Base-by-base conservation (phyloP, 2,797 vertebrate species). In the Clarias pachynema region DNA sequence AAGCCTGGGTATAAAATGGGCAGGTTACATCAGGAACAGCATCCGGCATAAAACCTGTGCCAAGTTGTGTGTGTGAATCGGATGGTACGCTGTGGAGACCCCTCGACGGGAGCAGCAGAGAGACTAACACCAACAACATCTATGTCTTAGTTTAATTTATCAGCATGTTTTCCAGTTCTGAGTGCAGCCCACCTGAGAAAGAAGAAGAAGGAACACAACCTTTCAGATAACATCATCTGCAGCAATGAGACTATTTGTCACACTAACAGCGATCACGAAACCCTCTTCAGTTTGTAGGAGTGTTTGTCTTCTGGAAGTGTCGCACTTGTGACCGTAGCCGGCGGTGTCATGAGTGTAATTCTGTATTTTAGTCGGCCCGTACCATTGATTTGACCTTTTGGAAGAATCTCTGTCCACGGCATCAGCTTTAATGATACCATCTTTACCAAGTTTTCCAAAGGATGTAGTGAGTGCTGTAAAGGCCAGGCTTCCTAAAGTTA, bases 161-260 rank as follows among this genome's bases (percentile, higher is more conserved):
- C 70, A 26, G 44, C 16, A 49, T 26, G 18, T 22, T 77, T 77
- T 77, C 26, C 49, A 29, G 6, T 26, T 49, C 70, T 26, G 70
- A 73, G 40, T 26, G 24, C 24, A 72, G 22, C 7, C 31, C 18
- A 34, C 3, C 18, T 16, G 49, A 53, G 49, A 14, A 53, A 53
- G 49, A 14, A 53, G 12, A 7, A 79, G 66, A 85, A 74, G 37
- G 22, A 80, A 82, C 68, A 84, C 85, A 65, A 49, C 37, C 81
- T 85, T 34, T 5, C 34, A 86, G 88, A 89, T 89, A 89, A 84
- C 80, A 87, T 89, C 85, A 75, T 87, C 84, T 37, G 53, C 68
- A 73, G 79, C 74, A 85, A 87, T 84, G 86, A 86, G 86, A 81
- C 85, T 53, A 90, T 90, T 89, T 80, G 74, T 90, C 87, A 87